Percentiles rank a stretch among this genome's conserved stretches.
phyloP scores from a whole-genome alignment of 2,888 invertebrate species.

The Eueremaeus valkanovi region DNA sequence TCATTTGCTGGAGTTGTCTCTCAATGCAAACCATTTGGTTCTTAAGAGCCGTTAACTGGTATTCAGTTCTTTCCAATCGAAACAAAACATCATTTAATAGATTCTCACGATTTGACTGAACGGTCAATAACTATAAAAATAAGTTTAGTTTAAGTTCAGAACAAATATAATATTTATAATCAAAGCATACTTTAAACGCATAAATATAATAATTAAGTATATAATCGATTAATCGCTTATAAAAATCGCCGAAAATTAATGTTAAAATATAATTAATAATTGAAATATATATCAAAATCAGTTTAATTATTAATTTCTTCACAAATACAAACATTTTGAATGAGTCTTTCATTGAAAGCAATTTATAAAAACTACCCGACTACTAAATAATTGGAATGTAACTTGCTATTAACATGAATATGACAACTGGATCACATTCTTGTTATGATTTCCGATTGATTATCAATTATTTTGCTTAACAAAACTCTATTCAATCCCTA shows the following conservation, averaged over 20 bases:
- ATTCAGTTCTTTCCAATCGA: constrained; percentile 18
- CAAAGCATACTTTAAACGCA: background rate
- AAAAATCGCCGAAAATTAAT: constrained; percentile 15
- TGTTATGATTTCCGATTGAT: no score
- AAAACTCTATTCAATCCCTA: no score
- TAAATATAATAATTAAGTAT: background rate
- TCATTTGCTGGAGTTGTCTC: background rate
- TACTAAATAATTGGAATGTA: no score
- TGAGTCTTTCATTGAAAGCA: no score
- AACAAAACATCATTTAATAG: constrained; percentile 16
- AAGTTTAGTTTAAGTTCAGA: background rate
- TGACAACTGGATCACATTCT: no score
- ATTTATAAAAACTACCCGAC: no score
- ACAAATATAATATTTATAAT: background rate
- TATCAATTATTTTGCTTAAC: no score
- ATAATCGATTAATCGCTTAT: background rate
- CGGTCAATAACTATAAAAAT: background rate
- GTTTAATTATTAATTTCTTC: background rate
- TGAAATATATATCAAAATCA: background rate
- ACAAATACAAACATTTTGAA: background rate
- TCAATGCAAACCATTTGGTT: constrained; percentile 23
- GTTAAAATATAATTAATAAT: constrained; percentile 6
- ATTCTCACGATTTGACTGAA: constrained; percentile 5
- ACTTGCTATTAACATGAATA: no score
- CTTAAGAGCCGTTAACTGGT: background rate